Percentiles rank a stretch among this genome's conserved stretches.
phyloP scores from a whole-genome alignment of 2,113 vertebrate genomes.

The Pollimyrus isidori region DNA sequence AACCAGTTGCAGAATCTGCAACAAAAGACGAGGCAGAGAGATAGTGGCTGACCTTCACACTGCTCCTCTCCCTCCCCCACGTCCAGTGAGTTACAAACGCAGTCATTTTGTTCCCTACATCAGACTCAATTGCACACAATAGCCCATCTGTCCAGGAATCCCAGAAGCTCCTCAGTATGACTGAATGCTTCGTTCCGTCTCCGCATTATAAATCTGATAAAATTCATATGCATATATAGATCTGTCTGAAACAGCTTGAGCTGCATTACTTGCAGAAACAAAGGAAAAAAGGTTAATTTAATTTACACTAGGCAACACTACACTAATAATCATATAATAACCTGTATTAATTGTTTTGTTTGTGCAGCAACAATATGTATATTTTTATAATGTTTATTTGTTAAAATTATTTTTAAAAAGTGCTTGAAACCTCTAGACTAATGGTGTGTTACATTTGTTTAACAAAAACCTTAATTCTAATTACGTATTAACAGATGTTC shows the following conservation, averaged over 20 bases:
- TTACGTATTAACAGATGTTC: not conserved
- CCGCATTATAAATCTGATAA: not conserved
- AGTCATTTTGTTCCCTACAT: not conserved
- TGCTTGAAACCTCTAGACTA: not conserved
- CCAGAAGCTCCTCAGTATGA: not conserved
- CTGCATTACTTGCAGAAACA: not conserved
- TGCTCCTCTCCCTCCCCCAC: not conserved
- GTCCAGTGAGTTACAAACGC: not conserved
- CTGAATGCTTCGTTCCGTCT: not conserved
- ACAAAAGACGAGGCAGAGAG: slow-evolving; percentile 10
- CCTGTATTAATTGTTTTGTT: not conserved
- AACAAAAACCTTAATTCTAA: not conserved
- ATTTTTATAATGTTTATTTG: not conserved
- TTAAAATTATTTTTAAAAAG: not conserved
- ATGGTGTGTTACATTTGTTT: not conserved
- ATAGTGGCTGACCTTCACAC: not conserved
- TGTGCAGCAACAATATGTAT: not conserved
- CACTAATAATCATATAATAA: not conserved
- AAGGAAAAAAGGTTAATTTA: not conserved
- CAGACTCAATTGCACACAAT: not conserved
- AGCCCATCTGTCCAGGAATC: slow-evolving; percentile 5
- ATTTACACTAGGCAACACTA: not conserved
- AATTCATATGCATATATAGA: not conserved
- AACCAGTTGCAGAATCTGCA: slow-evolving; percentile 95
- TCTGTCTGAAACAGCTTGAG: not conserved